A percentile compares a stretch with the other conserved stretches of the same genome.
Evolutionary conservation across 2,888 invertebrate species (phyloP).

Genomic region (Ditylenchus weischeri): DNA sequence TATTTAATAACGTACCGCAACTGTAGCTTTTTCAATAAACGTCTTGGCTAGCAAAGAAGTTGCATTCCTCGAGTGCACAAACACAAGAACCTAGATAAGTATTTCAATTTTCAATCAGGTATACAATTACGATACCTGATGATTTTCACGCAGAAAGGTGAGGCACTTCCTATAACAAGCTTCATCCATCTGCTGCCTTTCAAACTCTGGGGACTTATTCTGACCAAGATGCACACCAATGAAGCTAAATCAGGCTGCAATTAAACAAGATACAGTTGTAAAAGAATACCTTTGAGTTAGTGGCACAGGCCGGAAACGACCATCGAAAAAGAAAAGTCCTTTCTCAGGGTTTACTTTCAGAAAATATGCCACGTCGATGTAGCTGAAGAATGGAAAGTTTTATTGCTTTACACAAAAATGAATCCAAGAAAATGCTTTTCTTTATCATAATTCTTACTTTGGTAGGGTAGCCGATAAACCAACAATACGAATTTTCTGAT

Average conservation of each 20-base stretch:
- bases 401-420: no score
- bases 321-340: conserved; percentile 67
- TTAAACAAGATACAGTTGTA: no score
- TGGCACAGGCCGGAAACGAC: conserved; percentile 83
- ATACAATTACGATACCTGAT: conserved; percentile 73
- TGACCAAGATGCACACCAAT: conserved; percentile 16
- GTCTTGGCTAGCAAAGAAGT: conserved; percentile 83
- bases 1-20: conserved; percentile 63
- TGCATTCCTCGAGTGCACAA: conserved; percentile 94
- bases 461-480: conserved; percentile 74
- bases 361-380: conserved; percentile 89
- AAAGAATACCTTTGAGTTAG: conserved; percentile 37
- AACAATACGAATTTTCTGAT: conserved; percentile 86
- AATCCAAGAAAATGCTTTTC: no score
- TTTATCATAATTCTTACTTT: neutral
- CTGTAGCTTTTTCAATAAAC: conserved; percentile 76
- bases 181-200: conserved; percentile 73
- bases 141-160: conserved; percentile 79
- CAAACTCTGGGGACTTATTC: conserved; percentile 61
- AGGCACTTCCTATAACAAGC: conserved; percentile 87
- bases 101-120: no score
- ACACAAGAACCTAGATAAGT: conserved; percentile 63
- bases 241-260: conserved; percentile 6
- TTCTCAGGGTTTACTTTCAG: conserved; percentile 82
- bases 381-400: conserved; percentile 69